These are phyloP conservation scores for Hypomecis atomaria DNA, from an alignment of 2,888 invertebrate genomes.

Conservation along the genomic window DNA sequence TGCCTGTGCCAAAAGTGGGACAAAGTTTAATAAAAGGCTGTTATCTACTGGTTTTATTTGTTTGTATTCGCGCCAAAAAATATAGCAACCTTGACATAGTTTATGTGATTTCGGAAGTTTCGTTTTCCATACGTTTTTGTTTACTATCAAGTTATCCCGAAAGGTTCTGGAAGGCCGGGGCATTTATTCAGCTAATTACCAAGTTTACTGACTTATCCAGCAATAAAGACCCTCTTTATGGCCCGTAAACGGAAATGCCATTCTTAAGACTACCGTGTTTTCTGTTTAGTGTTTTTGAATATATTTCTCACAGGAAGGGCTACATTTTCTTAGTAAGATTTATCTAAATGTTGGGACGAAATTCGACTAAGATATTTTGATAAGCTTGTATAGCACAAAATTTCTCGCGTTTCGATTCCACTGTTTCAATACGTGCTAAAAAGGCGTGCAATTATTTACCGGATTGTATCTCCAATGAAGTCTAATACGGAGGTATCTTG, in stretches of 20 bases:
- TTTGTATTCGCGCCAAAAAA: too few species aligned
- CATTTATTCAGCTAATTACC: constrained; percentile 24
- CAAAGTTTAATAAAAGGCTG: too few species aligned
- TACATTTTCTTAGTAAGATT: not conserved
- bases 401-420: too few species aligned
- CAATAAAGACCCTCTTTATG: constrained; percentile 23
- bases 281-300: constrained; percentile 11
- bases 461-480: too few species aligned
- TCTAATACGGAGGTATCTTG: too few species aligned
- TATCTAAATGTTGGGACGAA: constrained; percentile 7
- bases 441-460: too few species aligned
- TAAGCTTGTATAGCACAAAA: too few species aligned
- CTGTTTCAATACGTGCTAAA: too few species aligned
- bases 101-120: not conserved
- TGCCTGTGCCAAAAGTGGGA: too few species aligned
- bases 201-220: constrained; percentile 26
- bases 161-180: constrained; percentile 2
- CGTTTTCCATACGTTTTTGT: constrained; percentile 5
- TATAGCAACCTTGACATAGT: not conserved
- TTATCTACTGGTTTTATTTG: too few species aligned
- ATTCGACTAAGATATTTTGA: not conserved
- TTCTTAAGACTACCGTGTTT: constrained; percentile 23
- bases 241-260: constrained; percentile 22
- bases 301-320: constrained; percentile 5
- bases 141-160: constrained; percentile 4